These are phyloP conservation scores for Zoanthus gigantus DNA, from an alignment of 92 coral and sea anemone species.

Conservation along the genomic window DNA sequence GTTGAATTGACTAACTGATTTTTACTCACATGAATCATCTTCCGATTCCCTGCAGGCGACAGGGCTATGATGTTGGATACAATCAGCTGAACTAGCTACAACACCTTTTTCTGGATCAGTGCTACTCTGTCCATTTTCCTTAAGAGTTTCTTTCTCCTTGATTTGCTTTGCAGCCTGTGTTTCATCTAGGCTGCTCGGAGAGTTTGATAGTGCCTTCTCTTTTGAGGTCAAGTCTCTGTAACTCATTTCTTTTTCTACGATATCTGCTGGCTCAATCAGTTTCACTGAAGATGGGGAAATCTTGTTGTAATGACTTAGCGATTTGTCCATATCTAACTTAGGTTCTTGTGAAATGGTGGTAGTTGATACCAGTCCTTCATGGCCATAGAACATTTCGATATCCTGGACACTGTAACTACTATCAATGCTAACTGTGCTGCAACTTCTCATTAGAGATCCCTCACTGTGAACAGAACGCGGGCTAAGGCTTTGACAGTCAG, in stretches of 20 bases:
- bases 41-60: not conserved
- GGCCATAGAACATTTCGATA: not conserved
- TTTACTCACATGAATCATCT: slow-evolving; percentile 18
- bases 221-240: not conserved
- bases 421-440: slow-evolving; percentile 66
- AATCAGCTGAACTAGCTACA: slow-evolving; percentile 1
- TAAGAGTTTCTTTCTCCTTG: not conserved
- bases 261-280: not conserved
- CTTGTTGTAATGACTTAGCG: not conserved
- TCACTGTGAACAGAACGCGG: slow-evolving; percentile 68
- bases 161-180: not conserved
- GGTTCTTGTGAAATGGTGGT: not conserved
- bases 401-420: slow-evolving; percentile 50
- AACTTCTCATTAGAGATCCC: slow-evolving; percentile 55
- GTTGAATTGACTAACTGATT: not conserved
- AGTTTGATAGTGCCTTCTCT: not conserved
- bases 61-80: not conserved
- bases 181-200: not conserved
- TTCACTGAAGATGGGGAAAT: not conserved
- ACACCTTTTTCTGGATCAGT: slow-evolving; percentile 19
- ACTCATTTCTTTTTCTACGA: not conserved
- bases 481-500: slow-evolving; percentile 51
- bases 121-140: not conserved
- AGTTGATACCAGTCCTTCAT: not conserved
- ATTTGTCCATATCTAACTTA: not conserved